Conservation (phyloP, 2,888 invertebrate genomes). For the Acleris emargana region DNA sequence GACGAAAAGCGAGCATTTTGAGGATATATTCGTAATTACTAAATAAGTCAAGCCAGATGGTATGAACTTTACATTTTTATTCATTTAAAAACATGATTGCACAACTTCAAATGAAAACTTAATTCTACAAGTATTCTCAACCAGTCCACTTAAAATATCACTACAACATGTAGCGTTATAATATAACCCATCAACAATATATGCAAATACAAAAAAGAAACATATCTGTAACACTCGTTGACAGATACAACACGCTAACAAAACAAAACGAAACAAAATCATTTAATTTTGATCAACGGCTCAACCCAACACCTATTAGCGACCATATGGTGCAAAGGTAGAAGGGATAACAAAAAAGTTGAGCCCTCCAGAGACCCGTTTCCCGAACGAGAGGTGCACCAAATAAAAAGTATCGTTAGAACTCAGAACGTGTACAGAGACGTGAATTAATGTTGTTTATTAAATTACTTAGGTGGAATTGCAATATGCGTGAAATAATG, state of each 20-base stretch:
- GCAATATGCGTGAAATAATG: too few species aligned
- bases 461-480: conserved; percentile 33
- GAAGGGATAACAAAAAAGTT: conserved; percentile 27
- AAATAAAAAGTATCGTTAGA: conserved; percentile 34
- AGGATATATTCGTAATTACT: too few species aligned
- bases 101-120: too few species aligned
- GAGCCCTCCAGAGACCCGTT: conserved; percentile 21
- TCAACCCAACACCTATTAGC: conserved; percentile 26
- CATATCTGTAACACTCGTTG: too few species aligned
- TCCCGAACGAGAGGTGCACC: conserved; percentile 9
- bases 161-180: too few species aligned
- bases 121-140: too few species aligned
- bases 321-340: conserved; percentile 1
- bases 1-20: too few species aligned
- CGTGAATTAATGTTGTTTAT: conserved; percentile 38
- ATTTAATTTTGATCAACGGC: conserved; percentile 28
- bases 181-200: not conserved
- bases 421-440: conserved; percentile 32
- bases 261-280: conserved; percentile 19
- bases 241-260: not conserved
- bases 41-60: too few species aligned
- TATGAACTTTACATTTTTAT: too few species aligned
- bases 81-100: too few species aligned
- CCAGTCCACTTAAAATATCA: too few species aligned
- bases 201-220: not conserved